Evolutionary conservation across 2,113 vertebrate species (phyloP).

Genomic region (Oryctolagus cuniculus): mOryCun1.1 NC_091440.1:16668501-16669000

Average conservation of each 20-base stretch:
- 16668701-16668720: neutral
- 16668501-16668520: neutral
- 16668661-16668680: neutral
- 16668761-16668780: no score
- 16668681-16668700: neutral
- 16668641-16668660: conserved; percentile 13
- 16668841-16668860: no score
- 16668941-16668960: no score
- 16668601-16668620: neutral
- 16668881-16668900: no score
- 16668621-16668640: neutral
- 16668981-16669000: neutral
- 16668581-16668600: neutral
- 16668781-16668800: no score
- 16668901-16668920: no score
- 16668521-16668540: neutral
- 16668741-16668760: no score
- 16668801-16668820: no score
- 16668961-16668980: no score
- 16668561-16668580: neutral
- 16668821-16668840: no score
- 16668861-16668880: no score
- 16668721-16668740: neutral
- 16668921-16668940: no score
- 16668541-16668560: neutral